These are phyloP conservation scores for Thunnus albacares DNA, from an alignment of 2,797 vertebrate genomes.

Conservation along the genomic window DNA sequence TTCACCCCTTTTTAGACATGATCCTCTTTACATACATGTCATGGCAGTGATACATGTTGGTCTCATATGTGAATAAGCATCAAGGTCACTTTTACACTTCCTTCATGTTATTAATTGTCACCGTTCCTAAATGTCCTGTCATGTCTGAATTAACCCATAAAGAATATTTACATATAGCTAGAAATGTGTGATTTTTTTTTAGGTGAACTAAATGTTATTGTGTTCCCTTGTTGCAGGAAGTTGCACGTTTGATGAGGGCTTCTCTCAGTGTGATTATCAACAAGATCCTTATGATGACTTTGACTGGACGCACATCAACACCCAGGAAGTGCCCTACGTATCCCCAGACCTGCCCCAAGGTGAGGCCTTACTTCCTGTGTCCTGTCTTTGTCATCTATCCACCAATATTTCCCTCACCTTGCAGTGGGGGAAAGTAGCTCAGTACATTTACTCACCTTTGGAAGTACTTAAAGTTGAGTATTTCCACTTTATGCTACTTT, in stretches of 20 bases:
- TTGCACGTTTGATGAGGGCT: slow-evolving; percentile 95
- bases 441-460: not conserved
- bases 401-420: slow-evolving; percentile 71
- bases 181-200: not conserved
- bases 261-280: slow-evolving; percentile 95
- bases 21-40: not conserved
- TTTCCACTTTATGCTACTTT: too few species aligned
- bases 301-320: slow-evolving; percentile 97
- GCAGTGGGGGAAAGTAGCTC: too few species aligned
- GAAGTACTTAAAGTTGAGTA: too few species aligned
- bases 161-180: not conserved
- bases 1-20: not conserved
- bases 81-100: not conserved
- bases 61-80: not conserved
- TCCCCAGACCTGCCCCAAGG: slow-evolving; percentile 96
- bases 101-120: too few species aligned
- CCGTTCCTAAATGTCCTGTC: too few species aligned
- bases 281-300: slow-evolving; percentile 97
- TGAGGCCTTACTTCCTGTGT: slow-evolving; percentile 71
- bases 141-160: not conserved
- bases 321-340: slow-evolving; percentile 93
- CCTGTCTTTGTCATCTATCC: slow-evolving; percentile 69
- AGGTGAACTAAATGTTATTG: slow-evolving; percentile 12
- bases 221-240: slow-evolving; percentile 87
- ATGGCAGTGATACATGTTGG: too few species aligned